Conservation (phyloP, 2,113 vertebrate genomes). For the Cebus imitator region DNA sequence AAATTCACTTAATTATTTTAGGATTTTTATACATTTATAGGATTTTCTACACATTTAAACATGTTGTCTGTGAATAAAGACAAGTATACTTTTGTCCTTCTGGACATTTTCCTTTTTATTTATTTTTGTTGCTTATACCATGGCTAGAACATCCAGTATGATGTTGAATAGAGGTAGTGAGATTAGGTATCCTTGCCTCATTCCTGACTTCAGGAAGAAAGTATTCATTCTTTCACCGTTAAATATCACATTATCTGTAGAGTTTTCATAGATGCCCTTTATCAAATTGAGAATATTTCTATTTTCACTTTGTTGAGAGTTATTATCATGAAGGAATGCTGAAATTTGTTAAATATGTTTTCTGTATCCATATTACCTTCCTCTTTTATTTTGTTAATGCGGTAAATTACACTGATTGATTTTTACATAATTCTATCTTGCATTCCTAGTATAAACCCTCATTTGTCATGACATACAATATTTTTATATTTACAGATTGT, state of each 20-base stretch:
- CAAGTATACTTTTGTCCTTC: not conserved
- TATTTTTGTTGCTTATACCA: not conserved
- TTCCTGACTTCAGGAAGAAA: not conserved
- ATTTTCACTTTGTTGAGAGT: not conserved
- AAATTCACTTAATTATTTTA: not conserved
- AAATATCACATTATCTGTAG: not conserved
- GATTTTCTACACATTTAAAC: not conserved
- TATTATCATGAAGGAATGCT: not conserved
- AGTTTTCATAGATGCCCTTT: not conserved
- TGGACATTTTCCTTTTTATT: not conserved
- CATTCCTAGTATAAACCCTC: not conserved
- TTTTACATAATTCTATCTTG: conserved; percentile 11
- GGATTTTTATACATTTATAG: not conserved
- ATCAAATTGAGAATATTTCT: not conserved
- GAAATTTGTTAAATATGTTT: not conserved
- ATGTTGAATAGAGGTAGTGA: not conserved
- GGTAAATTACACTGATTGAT: not conserved
- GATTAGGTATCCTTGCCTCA: not conserved
- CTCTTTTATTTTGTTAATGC: not conserved
- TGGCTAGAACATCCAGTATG: not conserved
- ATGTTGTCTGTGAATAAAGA: not conserved
- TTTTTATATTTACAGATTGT: not conserved
- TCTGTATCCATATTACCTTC: not conserved
- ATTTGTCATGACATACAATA: not conserved
- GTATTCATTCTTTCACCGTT: not conserved